Evolutionary conservation across 2,113 vertebrate genomes (phyloP), one percentile per base, ranked within the genome.

Genomic region (Chionodraco myersi): DNA sequence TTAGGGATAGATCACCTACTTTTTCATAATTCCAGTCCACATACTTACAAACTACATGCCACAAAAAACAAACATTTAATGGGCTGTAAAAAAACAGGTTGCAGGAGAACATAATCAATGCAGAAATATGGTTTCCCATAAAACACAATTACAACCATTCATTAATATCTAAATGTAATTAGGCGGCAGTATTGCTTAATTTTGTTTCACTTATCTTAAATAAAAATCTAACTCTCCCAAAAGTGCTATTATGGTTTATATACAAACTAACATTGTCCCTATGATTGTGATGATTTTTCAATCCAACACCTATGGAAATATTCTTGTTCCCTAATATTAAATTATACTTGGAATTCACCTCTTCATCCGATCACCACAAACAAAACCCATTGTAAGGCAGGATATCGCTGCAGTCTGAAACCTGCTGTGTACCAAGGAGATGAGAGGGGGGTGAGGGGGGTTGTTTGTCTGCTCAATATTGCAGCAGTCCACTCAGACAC

Each of bases 401-500:
- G 52, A 83, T 87, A 64, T 84, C 56, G 67, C 68, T 86, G 60
- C 77, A 79, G 65, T 68, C 60, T 23, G 75, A 80, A 78, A 85
- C 64, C 64, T 82, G 80, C 58, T 83, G 63, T 82, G 77, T 82
- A 75, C 71, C 23, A 45, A 57, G 61, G 53, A 88, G 75, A 85
- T 75, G 82, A 79, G 71, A 49, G 36, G 21, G 26, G 30, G 59
- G 2, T 11, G 21, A 26, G 34, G 18, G 57, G 21, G 64, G 44
- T 2, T 87, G 67, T 89, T 89, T 89, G 72, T 79, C 72, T 74
- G 71, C 79, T 89, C 74, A 83, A 58, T 87, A 79, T 88, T 87
- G 74, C 81, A 88, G 75, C 56, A 71, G 81, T 86, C 74, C 86
- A 90, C 86, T 85, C 86, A 90, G 67, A 89, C 86, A 83, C 77